Percentiles rank a stretch among this genome's conserved stretches.
Evolutionary conservation across 2,888 invertebrate species (phyloP).

Genomic region (Lycaena phlaeas): DNA sequence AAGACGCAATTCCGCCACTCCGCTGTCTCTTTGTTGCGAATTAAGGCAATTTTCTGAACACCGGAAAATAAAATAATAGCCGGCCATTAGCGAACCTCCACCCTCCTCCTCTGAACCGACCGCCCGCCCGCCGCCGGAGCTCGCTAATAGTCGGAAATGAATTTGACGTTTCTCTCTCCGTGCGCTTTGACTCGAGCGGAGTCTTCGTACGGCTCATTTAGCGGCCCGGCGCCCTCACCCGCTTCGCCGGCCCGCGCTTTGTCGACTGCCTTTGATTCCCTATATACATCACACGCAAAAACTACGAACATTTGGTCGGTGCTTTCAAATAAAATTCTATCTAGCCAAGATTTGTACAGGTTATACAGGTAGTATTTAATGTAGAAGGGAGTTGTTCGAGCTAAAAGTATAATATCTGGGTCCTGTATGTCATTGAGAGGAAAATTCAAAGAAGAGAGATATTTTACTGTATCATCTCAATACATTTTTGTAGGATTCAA

Average conservation of each 20-base stretch:
- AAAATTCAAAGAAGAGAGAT: no score
- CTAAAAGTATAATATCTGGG: no score
- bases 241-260: constrained; percentile 5
- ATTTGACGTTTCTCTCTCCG: constrained; percentile 32
- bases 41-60: constrained; percentile 56
- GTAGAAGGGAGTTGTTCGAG: no score
- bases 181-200: constrained; percentile 30
- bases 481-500: no score
- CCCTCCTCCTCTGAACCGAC: constrained; percentile 18
- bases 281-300: no score
- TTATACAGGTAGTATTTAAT: no score
- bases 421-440: no score
- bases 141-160: constrained; percentile 40
- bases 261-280: no score
- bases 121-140: constrained; percentile 27
- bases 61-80: constrained; percentile 64
- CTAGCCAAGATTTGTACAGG: no score
- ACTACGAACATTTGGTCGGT: no score
- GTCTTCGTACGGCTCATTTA: constrained; percentile 30
- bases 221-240: constrained; percentile 19
- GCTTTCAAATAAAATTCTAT: no score
- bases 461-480: no score
- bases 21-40: constrained; percentile 28
- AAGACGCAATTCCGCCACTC: constrained; percentile 32
- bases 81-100: constrained; percentile 40